Percentiles rank a stretch among this genome's conserved stretches.
Conservation (phyloP, 2,113 vertebrate genomes). For the Trinectes maculatus region DNA sequence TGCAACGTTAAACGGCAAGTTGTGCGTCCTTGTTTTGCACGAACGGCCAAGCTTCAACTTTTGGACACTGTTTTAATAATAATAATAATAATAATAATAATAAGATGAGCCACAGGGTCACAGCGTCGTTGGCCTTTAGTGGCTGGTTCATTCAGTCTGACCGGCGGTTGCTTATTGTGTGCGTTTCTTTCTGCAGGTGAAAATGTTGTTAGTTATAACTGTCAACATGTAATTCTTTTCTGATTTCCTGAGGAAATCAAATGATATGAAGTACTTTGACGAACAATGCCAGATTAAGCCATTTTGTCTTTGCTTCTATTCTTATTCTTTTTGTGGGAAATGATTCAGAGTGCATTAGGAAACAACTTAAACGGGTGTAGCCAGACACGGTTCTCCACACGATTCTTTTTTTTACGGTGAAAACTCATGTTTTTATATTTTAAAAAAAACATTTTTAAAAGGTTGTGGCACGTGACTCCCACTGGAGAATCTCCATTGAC, state of each 20-base stretch:
- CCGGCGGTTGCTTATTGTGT: background rate
- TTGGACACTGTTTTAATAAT: background rate
- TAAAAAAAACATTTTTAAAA: too few species aligned
- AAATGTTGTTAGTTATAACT: too few species aligned
- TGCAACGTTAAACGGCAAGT: background rate
- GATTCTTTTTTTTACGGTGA: too few species aligned
- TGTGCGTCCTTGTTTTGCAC: background rate
- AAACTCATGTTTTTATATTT: too few species aligned
- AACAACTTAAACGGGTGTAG: too few species aligned
- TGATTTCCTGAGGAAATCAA: background rate
- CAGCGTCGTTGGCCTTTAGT: background rate
- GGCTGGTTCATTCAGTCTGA: background rate
- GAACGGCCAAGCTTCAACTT: slow-evolving; percentile 21
- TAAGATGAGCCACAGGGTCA: background rate
- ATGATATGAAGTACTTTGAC: background rate
- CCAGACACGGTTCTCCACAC: too few species aligned
- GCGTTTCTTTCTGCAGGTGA: too few species aligned
- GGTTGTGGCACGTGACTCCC: too few species aligned
- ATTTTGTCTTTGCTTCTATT: too few species aligned
- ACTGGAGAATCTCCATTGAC: background rate
- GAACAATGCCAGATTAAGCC: too few species aligned
- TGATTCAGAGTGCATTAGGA: background rate
- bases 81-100: too few species aligned
- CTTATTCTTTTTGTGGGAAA: background rate
- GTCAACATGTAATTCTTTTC: too few species aligned